Base-by-base conservation (phyloP, 2,113 vertebrate genomes). In the Psittacula cyanocephala region DNA sequence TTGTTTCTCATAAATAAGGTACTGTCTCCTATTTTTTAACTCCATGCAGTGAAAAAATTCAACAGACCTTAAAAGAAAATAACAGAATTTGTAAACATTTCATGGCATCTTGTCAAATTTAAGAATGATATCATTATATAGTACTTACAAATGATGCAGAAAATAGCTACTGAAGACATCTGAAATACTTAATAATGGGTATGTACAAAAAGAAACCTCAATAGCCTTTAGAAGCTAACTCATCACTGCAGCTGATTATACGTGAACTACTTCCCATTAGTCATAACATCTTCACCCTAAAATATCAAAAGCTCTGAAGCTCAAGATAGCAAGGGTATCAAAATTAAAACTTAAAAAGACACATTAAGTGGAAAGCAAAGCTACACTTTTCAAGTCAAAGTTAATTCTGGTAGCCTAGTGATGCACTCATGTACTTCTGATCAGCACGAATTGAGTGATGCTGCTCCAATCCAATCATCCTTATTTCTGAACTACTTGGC, bases 401-500 rank as follows among this genome's bases (percentile, higher is more conserved):
- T 70, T 81, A 88, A 64, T 81, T 75, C 64, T 79, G 19, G 27
- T 75, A 80, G 59, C 35, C 50, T 67, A 67, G 44, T 13, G 28
- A 89, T 53, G 52, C 20, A 63, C 44, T 71, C 55, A 9, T 28
- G 25, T 37, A 33, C 55, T 82, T 91, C 86, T 60, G 29, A 69
- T 11, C 43, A 75, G 37, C 31, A 67, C 4, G 11, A 80, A 63
- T 8, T n/a, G 23, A 72, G 19, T 20, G 25, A 77, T 68, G 29
- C 31, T 83, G 44, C 19, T 57, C 59, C 22, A 25, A 72, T 96
- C 80, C 86, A 93, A 13, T 67, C 57, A 70, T 37, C 86, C 60
- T 97, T 96, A 96, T 91, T 91, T 87, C 25, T 6, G 84, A 95
- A 78, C 88, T 86, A 80, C 55, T 96, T 96, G 74, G 74, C 81